phyloP scores from a whole-genome alignment of 2,113 vertebrate genomes.

The Prunella himalayana region DNA sequence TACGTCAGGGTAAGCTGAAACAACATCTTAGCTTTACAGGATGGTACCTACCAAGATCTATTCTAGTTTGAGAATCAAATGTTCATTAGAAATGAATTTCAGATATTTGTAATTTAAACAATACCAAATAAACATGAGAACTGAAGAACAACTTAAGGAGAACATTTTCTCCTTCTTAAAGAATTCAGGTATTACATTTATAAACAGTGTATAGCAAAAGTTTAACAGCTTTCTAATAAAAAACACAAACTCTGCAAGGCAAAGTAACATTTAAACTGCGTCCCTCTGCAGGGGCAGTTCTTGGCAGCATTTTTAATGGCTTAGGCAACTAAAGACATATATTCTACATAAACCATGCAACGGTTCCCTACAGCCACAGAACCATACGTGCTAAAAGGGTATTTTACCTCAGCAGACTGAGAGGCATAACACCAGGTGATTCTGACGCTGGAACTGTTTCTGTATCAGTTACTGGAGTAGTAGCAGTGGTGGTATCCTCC shows the following conservation, averaged over 20 bases:
- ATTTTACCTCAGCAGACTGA: conserved; percentile 91
- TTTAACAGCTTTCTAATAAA: not conserved
- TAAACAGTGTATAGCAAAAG: not conserved
- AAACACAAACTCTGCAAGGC: not conserved
- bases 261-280: not conserved
- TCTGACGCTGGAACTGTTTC: conserved; percentile 93
- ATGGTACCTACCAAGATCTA: not conserved
- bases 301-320: not conserved
- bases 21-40: not conserved
- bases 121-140: not conserved
- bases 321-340: not conserved
- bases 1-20: not conserved
- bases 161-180: not conserved
- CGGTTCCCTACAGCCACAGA: not conserved
- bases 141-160: not conserved
- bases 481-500: conserved; percentile 96
- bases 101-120: not conserved
- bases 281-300: not conserved
- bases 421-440: conserved; percentile 96
- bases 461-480: conserved; percentile 94
- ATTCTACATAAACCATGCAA: not conserved
- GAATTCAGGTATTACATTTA: not conserved
- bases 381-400: not conserved
- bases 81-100: not conserved
- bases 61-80: not conserved